These are phyloP conservation scores for Acanthosepion pharaonis DNA, from an alignment of 2,888 invertebrate species.

Conservation along the genomic window DNA sequence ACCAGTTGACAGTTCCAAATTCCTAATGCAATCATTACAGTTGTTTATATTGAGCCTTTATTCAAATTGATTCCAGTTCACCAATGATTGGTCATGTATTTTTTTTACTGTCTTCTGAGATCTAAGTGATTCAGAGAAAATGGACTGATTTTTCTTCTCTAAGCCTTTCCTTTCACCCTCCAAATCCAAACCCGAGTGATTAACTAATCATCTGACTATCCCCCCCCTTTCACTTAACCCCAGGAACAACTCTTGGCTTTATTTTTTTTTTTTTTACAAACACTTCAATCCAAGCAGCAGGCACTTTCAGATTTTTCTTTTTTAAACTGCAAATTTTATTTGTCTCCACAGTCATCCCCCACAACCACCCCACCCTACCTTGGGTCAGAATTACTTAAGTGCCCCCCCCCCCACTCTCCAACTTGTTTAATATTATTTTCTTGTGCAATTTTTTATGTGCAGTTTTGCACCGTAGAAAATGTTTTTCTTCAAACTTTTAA, in stretches of 20 bases:
- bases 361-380: not conserved
- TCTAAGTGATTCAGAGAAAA: not conserved
- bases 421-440: not conserved
- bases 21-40: not conserved
- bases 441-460: not conserved
- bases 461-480: not conserved
- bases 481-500: not conserved
- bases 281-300: not conserved
- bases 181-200: constrained; percentile 23
- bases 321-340: not conserved
- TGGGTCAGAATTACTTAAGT: not conserved
- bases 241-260: not conserved
- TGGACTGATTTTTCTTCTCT: not conserved
- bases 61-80: not conserved
- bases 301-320: not conserved
- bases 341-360: not conserved
- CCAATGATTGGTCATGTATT: too few relatives aligned
- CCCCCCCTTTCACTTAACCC: not conserved
- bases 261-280: not conserved
- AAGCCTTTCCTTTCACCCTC: not conserved
- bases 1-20: not conserved
- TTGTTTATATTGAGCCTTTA: not conserved
- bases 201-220: not conserved
- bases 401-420: not conserved
- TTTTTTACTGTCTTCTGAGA: too few relatives aligned